Conservation (phyloP, 2,113 vertebrate genomes). For the Anguilla rostrata region DNA sequence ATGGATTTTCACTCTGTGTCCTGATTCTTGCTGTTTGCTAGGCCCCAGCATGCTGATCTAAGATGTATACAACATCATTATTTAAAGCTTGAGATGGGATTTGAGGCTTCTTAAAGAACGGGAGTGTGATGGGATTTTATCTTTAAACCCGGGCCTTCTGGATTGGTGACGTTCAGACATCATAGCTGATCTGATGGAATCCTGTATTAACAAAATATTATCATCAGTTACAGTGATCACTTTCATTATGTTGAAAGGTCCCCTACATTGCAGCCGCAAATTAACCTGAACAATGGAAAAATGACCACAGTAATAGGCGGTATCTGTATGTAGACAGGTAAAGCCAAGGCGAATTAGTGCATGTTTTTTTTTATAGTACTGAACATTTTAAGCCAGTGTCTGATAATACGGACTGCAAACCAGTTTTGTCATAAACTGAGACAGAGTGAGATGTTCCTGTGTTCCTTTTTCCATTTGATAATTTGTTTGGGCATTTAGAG, state of each 20-base stretch:
- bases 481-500: background rate
- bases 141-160: background rate
- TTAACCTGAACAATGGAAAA: background rate
- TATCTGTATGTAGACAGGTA: constrained; percentile 1
- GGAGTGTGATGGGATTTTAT: constrained; percentile 7
- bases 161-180: background rate
- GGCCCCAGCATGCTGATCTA: no score
- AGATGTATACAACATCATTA: background rate
- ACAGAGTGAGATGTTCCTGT: background rate
- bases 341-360: background rate
- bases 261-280: constrained; percentile 2
- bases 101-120: background rate
- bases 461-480: background rate
- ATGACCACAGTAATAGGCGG: constrained; percentile 8
- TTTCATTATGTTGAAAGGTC: constrained; percentile 23
- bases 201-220: background rate
- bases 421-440: background rate
- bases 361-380: background rate
- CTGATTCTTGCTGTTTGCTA: background rate
- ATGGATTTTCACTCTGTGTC: background rate
- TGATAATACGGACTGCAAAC: background rate
- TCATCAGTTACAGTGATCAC: constrained; percentile 27
- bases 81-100: constrained; percentile 11
- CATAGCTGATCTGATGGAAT: background rate
- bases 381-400: background rate